Base-by-base conservation (phyloP, 2,888 invertebrate genomes). In the Slavum lentiscoides region DNA sequence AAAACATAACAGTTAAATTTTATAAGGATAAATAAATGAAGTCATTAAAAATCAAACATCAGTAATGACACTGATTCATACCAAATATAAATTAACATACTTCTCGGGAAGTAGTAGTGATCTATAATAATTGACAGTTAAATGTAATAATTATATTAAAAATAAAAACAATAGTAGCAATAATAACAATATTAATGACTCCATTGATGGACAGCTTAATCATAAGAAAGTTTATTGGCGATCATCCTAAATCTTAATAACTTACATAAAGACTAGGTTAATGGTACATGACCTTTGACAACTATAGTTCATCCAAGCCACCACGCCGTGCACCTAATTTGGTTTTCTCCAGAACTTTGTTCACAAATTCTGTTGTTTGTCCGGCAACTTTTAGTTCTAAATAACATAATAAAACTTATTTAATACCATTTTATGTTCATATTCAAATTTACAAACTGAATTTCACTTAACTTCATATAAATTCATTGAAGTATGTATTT, bases 331-430 rank as follows among this genome's bases (percentile, higher is more conserved):
- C 91, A 55, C 96, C 96, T 82, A 90, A 88, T 87, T 91, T 93
- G 77, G 96, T 92, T 86, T 93, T 95, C 82, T 95, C 95, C 87
- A 97, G 88, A 82, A 97, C 92, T 88, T 91, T 92, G 87, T 97
- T 97, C 62, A 98, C 97, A 87, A 94, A 97, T 85, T 97, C 97
- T 17, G 97, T 95, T 70, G 96, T 93, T 85, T 93, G 91, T 75
- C 95, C 97, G 74, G 96, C 97, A 86, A 97, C 94, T 89, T 91
- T 92, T 75, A 93, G 88, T 88, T 93, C 96, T 94, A 90, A 80
- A 85, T 91, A 82, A 82, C 67, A 83, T 83, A 82, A 77, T 58
- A 81, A 74, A 76, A 66, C 55, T 67, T 77, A 19, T 62, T 61
- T 43, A 55, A 43, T 73, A 55, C 19, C 19, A 19, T 13, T 53